These are phyloP conservation scores for Gari tellinella DNA, from an alignment of 2,888 invertebrate genomes.

Conservation along the genomic window DNA sequence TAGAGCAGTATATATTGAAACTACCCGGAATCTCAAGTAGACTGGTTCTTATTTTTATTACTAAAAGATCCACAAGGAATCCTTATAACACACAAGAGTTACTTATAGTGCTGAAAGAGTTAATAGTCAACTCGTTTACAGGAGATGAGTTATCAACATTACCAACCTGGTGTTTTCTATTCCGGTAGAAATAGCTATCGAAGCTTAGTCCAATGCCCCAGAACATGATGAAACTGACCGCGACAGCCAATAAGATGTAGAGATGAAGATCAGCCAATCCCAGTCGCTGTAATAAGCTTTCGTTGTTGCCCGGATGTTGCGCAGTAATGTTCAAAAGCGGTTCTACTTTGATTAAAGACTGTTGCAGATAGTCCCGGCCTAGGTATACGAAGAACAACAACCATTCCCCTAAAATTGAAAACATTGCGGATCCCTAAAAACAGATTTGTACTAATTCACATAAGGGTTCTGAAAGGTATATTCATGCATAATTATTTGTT, in stretches of 20 bases:
- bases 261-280: constrained; percentile 60
- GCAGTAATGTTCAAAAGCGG: constrained; percentile 7
- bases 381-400: constrained; percentile 88
- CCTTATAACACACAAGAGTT: no score
- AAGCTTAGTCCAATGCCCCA: constrained; percentile 88
- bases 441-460: no score
- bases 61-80: no score
- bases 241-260: constrained; percentile 73
- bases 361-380: constrained; percentile 85
- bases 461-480: no score
- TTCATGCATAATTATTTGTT: no score
- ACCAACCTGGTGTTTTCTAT: constrained; percentile 43
- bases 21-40: no score
- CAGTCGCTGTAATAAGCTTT: constrained; percentile 25
- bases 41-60: no score
- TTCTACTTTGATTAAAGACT: constrained; percentile 4
- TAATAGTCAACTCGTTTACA: no score
- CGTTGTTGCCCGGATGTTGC: neutral
- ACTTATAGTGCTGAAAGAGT: no score
- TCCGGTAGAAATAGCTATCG: constrained; percentile 89
- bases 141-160: no score
- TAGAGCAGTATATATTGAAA: no score
- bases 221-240: constrained; percentile 87
- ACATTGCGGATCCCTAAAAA: neutral
- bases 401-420: constrained; percentile 85